Conservation (phyloP, 2,888 invertebrate genomes). For the Pemphredon lugubris region DNA sequence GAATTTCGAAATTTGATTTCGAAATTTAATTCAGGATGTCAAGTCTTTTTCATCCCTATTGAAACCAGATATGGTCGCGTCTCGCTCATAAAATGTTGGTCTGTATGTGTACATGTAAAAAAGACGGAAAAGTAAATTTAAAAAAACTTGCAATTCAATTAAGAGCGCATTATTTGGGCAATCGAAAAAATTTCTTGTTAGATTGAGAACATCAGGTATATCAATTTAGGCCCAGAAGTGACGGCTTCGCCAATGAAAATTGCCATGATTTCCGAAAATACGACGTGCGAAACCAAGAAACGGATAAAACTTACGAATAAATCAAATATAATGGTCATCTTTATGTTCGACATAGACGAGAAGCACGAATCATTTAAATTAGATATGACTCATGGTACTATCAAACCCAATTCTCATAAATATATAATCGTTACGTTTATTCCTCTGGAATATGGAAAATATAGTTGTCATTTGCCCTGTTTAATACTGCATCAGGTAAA, state of each 20-base stretch:
- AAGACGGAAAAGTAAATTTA: no score
- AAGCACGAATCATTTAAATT: conserved; percentile 74
- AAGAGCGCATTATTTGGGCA: no score
- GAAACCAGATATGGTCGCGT: no score
- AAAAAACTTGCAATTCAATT: no score
- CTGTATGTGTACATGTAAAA: no score
- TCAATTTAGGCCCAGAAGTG: no score
- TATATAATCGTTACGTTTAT: conserved; percentile 75
- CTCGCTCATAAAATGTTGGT: no score
- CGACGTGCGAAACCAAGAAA: conserved; percentile 46
- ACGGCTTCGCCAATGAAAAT: conserved; percentile 35
- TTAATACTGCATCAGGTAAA: conserved; percentile 79
- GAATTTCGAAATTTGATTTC: no score
- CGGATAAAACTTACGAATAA: conserved; percentile 77
- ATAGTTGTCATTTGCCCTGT: conserved; percentile 73
- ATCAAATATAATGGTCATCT: conserved; percentile 72
- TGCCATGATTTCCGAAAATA: conserved; percentile 39
- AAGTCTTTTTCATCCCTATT: no score
- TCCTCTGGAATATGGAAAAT: conserved; percentile 71
- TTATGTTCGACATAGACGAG: conserved; percentile 76
- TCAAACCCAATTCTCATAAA: conserved; percentile 69
- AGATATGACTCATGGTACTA: conserved; percentile 70
- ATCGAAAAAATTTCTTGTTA: no score
- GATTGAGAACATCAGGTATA: no score
- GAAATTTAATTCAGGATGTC: no score